Base-by-base conservation (phyloP, 2,888 invertebrate genomes). In the Pilophorus perplexus region DNA sequence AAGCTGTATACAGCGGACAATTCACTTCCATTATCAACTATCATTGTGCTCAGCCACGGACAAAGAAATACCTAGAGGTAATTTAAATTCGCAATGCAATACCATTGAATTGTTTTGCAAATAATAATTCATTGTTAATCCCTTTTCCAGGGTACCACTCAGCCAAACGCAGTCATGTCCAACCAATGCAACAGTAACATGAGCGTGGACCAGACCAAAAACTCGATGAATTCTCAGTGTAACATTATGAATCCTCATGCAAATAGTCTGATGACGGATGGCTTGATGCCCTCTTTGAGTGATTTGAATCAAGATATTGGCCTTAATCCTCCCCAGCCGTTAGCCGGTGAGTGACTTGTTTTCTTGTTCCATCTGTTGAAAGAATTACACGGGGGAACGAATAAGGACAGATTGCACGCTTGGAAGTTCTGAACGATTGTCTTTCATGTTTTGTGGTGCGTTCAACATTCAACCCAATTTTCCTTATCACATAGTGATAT, bases 1-100 rank as follows among this genome's bases (percentile, higher is more conserved):
- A 97, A 74, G 86, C 91, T 12, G 95, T 96, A 12, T 80, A 93
- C 69, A 88, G 88, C 69, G 92, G 94, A 1, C 91, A 92, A 74
- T 93, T 87, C 78, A 88, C 90, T 74, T 90, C 92, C 59, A 95
- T 97, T 73, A 92, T 96, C 73, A 90, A 92, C 27, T 97, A 90
- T 79, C 97, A 97, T 76, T 93, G 93, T 81, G 90, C 94, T 25
- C 94, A 96, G 77, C 94, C 95, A 1, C 89, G 89, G 72, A 97
- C 96, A 54, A 95, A 94, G 79, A 91, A 92, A 76, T 93, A 93
- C 80, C 81, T 97, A 62, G 95, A 96, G 84, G 90, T 89, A 77
- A 72, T 74, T n/a, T 23, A 14, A 4, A 46, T n/a, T n/a, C n/a
- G n/a, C n/a, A n/a, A n/a, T n/a, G n/a, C n/a, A n/a, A n/a, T n/a